Evolutionary conservation across 2,113 vertebrate species (phyloP), one percentile per base, ranked within the genome.

Genomic region (Rhinichthys klamathensis): DNA sequence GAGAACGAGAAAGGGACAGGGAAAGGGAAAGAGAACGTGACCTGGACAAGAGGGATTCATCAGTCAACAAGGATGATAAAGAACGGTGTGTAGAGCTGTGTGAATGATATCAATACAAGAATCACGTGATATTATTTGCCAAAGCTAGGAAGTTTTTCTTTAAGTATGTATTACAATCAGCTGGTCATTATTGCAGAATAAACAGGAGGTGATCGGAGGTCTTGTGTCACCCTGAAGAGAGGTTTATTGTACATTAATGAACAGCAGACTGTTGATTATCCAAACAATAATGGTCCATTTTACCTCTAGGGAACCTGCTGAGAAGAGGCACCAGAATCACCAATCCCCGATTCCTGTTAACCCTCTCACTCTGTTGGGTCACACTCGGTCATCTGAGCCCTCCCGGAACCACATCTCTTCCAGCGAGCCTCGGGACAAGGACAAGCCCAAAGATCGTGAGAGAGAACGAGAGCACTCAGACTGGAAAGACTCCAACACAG

Each of bases 11-110:
- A 12, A 44, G 86, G 46, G 86, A 87, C 91, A 84, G 83, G 93
- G 86, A 87, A 91, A 84, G 83, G 92, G 97, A 96, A 95, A 95
- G 94, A 95, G 95, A 95, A 38, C 81, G 65, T 5, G 96, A 96
- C 91, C 93, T 96, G 89, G 97, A 99, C 93, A 99, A 98, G 93
- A 95, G 97, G 91, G 98, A 99, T 92, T 93, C 96, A 80, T 91
- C 96, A 61, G 92, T 95, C 94, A 95, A 94, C 94, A 99, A 98
- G 95, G 98, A 98, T 80, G 97, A 98, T 94, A 99, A 98, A 94
- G 98, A 99, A 95, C 97, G 97, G 98, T 99, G 94, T 86, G 96
- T 90, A 75, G 32, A 82, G 18, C 27, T 49, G 27, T 65, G 35
- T 46, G 7, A 21, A 73, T 70, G 6, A 82, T 70, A 67, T 15